Conservation (phyloP, 2,113 vertebrate species). For the Sinocyclocheilus anophthalmus region DNA sequence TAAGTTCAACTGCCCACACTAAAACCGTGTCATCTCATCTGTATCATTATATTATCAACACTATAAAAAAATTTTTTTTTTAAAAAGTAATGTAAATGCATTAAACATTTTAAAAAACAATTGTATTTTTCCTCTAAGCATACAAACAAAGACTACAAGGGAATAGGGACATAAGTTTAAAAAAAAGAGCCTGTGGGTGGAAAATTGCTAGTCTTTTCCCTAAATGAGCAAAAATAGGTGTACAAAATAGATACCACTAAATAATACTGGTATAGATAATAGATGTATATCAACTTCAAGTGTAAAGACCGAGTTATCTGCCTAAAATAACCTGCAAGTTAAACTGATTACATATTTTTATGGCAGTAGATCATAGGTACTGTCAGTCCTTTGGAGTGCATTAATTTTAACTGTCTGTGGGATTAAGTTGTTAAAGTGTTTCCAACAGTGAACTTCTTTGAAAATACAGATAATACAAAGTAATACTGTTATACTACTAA, state of each 20-base stretch:
- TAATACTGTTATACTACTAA: background rate
- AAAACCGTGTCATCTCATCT: background rate
- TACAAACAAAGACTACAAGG: background rate
- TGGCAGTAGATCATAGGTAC: background rate
- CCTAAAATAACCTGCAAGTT: background rate
- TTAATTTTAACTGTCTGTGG: background rate
- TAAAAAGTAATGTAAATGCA: background rate
- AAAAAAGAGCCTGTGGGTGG: background rate
- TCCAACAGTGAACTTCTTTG: background rate
- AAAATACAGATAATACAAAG: background rate
- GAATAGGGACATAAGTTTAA: background rate
- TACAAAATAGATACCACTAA: background rate
- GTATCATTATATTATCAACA: background rate
- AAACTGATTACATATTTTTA: background rate
- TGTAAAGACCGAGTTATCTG: background rate
- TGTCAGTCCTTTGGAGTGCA: background rate
- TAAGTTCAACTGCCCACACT: background rate
- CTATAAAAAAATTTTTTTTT: too few relatives aligned
- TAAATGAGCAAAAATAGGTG: background rate
- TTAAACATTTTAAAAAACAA: background rate
- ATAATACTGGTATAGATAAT: background rate
- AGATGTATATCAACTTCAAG: background rate
- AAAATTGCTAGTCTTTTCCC: background rate
- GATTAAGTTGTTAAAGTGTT: background rate
- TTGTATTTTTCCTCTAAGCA: background rate